Evolutionary conservation across 2,888 invertebrate species (phyloP).

Genomic region (Drosophila neotestacea): DNA sequence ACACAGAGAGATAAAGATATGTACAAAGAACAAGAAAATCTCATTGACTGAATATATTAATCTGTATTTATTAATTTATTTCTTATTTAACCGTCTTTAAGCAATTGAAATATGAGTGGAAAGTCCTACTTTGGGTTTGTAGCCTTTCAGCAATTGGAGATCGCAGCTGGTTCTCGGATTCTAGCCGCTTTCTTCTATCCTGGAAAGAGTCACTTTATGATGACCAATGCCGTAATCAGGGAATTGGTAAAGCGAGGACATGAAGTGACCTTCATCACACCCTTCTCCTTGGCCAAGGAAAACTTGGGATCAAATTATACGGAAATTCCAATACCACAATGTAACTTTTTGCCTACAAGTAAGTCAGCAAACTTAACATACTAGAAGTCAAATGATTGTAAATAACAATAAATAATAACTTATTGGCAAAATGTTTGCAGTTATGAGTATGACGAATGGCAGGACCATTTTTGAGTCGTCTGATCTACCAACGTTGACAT

Average conservation of each 20-base stretch:
- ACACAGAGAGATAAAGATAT: no score
- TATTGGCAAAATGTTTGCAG: no score
- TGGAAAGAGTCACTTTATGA: conserved; percentile 85
- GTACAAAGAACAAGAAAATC: no score
- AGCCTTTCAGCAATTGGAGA: conserved; percentile 48
- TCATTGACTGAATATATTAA: no score
- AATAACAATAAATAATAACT: no score
- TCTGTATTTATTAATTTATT: no score
- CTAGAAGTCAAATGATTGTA: no score
- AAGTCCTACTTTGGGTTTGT: conserved; percentile 41
- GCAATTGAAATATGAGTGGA: conserved; percentile 18
- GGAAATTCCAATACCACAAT: conserved; percentile 68
- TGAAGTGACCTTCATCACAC: conserved; percentile 78
- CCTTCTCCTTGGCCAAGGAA: conserved; percentile 63
- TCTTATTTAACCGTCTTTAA: conserved; percentile 1
- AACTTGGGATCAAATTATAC: conserved; percentile 70
- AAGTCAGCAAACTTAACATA: conserved; percentile 2
- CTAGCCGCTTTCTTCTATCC: conserved; percentile 84
- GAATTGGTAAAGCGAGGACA: conserved; percentile 85
- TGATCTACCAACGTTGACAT: no score
- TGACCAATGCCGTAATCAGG: conserved; percentile 83
- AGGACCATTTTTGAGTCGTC: no score
- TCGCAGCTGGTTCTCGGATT: conserved; percentile 76
- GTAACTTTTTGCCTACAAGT: conserved; percentile 70
- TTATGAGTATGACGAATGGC: no score